Conservation (phyloP, 2,888 invertebrate genomes). For the Sphecodes monilicornis region DNA sequence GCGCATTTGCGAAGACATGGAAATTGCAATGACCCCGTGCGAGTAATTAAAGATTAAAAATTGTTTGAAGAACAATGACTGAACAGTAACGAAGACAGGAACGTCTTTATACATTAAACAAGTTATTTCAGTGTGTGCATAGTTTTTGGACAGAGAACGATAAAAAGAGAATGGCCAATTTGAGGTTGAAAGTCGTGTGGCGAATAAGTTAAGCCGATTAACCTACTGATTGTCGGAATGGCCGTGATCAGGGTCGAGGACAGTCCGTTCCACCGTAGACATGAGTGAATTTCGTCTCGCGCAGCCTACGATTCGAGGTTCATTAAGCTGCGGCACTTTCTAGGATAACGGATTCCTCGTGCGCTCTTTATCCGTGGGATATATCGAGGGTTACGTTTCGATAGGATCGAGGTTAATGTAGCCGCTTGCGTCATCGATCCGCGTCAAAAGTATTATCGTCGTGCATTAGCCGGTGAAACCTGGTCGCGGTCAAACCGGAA, state of each 20-base stretch:
- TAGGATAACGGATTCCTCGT: conserved; percentile 17
- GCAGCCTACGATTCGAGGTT: not conserved
- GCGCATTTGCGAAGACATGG: too few species aligned
- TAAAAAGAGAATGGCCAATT: not conserved
- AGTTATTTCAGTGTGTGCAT: too few species aligned
- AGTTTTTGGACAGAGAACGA: not conserved
- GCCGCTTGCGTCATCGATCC: conserved; percentile 45
- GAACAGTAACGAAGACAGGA: too few species aligned
- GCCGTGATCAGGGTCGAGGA: not conserved
- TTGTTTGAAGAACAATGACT: too few species aligned
- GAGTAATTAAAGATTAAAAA: too few species aligned
- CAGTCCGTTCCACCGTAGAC: not conserved
- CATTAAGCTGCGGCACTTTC: conserved; percentile 1
- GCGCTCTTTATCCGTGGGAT: conserved; percentile 4
- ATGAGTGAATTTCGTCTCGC: not conserved
- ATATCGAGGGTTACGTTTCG: not conserved
- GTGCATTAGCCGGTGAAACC: conserved; percentile 29
- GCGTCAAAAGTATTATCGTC: not conserved
- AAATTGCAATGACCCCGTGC: too few species aligned
- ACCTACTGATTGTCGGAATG: not conserved
- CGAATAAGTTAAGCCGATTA: not conserved
- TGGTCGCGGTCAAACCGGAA: not conserved
- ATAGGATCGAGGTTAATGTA: conserved; percentile 30
- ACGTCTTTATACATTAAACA: too few species aligned
- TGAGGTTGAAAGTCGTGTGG: not conserved